Base-by-base conservation (phyloP, 2,113 vertebrate genomes). In the Rhodinocichla rosea region DNA sequence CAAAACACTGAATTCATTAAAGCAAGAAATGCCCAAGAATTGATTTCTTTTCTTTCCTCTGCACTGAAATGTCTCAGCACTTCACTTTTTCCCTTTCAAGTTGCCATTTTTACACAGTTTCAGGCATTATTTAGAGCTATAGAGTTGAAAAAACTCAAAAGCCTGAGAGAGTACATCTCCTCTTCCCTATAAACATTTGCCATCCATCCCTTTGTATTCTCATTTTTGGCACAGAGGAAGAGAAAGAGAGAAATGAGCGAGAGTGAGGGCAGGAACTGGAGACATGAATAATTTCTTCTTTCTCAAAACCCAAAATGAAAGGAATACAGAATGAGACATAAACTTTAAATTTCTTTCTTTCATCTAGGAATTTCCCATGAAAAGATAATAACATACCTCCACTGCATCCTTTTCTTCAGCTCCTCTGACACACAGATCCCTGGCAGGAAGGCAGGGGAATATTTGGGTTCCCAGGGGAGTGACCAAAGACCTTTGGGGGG, bases 261-360 rank as follows among this genome's bases (percentile, higher is more conserved):
- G 81, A 90, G 91, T 23, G 2, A 71, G 78, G 55, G 37, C 60
- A 89, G 79, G 44, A 87, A n/a, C 50, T 18, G 59, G n/a, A 92
- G 73, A 63, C 50, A 88, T 86, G 86, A 95, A 95, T 93, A 94
- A 95, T 93, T 94, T 89, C 90, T 92, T 60, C 63, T 77, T 85
- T 83, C 94, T 92, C 74, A 65, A 87, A 92, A 90, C 67, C 20
- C 32, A 30, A 57, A 92, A 85, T 85, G 80, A 94, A 95, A 95
- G 92, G 87, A 95, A 94, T 92, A 63, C 35, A 81, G 81, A 93
- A 92, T 60, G 79, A 93, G 83, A 87, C 78, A 87, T 33, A 75
- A 95, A 87, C 65, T 59, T 71, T 56, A 56, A 13, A 24, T 60
- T 60, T 73, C 62, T 85, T 89, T 15, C 80, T 94, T 94, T 94